Evolutionary conservation across 1,140 invertebrate genomes (phyloP), one percentile per base, ranked within the genome.

Genomic region (Papilio helenus): DNA sequence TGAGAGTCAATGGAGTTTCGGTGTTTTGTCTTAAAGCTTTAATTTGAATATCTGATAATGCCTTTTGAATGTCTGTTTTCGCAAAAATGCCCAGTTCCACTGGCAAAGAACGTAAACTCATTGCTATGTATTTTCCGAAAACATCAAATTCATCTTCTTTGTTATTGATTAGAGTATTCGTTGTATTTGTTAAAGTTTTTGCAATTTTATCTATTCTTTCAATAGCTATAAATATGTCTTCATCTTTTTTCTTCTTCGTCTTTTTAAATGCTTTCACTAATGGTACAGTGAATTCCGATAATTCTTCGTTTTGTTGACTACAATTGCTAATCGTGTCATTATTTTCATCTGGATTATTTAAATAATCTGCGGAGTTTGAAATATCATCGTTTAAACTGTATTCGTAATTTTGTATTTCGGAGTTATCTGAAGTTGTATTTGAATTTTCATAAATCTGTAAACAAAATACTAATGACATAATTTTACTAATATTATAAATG

Each of bases 141-240:
- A 71, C 8, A 39, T 68, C 58, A 14, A 71, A 79, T 79, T 79
- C 77, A 42, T 79, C 58, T 10, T 79, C 58, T 79, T 79, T 79
- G 65, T 79, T 23, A 68, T 79, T n/a, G 49, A 71, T 5, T 44
- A 79, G 71, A 8, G n/a, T 72, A 29, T 34, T 79, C 26, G 65
- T 79, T 49, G 18, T 71, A 10, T 79, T 79, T 20, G 77, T 79
- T 39, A 79, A 7, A 55, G 29, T 71, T 46, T 71, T 29, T 23
- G 77, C 61, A 79, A 79, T 79, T 72, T 72, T 79, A 72, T 79
- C 61, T 46, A 79, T 39, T 72, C 18, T 79, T 44, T 79, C 77
- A 72, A 71, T 79, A n/a, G 65, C 77, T 79, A 29, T 16, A 71
- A 16, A 26, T 79, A 79, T 18, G 0, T 79, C 34, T 14, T 79